Conservation (phyloP, 2,113 vertebrate species). For the Petaurus breviceps region DNA sequence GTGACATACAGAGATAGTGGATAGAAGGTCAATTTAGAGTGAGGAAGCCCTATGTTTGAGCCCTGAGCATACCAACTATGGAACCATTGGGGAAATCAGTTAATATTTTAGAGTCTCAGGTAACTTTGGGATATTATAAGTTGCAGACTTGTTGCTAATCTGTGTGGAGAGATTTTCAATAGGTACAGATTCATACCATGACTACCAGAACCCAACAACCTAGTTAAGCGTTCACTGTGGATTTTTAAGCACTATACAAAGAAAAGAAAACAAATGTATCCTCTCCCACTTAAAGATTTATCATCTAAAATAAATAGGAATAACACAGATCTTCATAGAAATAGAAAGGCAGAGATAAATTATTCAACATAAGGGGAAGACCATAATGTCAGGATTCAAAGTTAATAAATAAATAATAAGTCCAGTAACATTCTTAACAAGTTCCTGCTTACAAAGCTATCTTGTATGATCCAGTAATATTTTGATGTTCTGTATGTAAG, state of each 20-base stretch:
- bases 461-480: slow-evolving; percentile 2
- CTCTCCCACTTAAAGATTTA: not conserved
- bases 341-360: slow-evolving; percentile 5
- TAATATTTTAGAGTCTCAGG: not conserved
- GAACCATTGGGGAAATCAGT: not conserved
- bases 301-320: not conserved
- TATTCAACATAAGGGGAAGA: slow-evolving; percentile 25
- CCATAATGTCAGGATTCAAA: slow-evolving; percentile 7
- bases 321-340: slow-evolving; percentile 27
- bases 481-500: slow-evolving; percentile 32
- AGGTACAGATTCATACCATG: not conserved
- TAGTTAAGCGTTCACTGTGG: not conserved
- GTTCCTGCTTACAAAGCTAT: slow-evolving; percentile 34
- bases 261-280: not conserved
- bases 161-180: not conserved
- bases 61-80: not conserved
- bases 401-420: slow-evolving; percentile 55
- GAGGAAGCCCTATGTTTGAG: not conserved
- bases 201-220: not conserved
- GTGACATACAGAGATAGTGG: not conserved
- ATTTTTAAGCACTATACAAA: slow-evolving; percentile 41
- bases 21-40: not conserved
- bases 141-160: not conserved
- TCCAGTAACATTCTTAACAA: slow-evolving; percentile 16
- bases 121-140: no score